Base-by-base conservation (phyloP, 2,888 invertebrate genomes). In the Scaptomyza cyrtandrae region DNA sequence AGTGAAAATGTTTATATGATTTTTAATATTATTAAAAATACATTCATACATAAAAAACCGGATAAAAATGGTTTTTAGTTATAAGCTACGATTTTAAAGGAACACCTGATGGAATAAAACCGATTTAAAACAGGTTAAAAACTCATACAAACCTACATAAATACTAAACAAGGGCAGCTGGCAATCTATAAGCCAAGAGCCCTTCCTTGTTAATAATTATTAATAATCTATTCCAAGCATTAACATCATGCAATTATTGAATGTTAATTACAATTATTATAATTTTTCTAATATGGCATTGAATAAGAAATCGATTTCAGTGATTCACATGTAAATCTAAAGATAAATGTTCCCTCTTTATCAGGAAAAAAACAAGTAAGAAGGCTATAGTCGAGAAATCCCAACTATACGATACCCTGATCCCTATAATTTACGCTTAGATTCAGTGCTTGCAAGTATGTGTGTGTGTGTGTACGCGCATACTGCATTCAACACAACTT, bases 321-420 rank as follows among this genome's bases (percentile, higher is more conserved):
- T 75, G 76, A 77, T 48, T 77, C 67, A 79, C 43, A 45, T 56
- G 33, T 31, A 50, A 58, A 50, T 49, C 19, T 19, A 31, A 24
- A 35, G 41, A 50, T 50, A 53, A 39, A 33, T 52, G 46, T 33
- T 35, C 24, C 19, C 53, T 13, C 31, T 57, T 46, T 52, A 72
- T 67, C 58, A 31, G 60, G 31, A 37, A 37, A 55, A 11, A 52
- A n/a, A n/a, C n/a, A n/a, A n/a, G n/a, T n/a, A n/a, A n/a, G n/a
- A n/a, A n/a, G n/a, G n/a, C n/a, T n/a, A n/a, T n/a, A n/a, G n/a
- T n/a, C n/a, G n/a, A n/a, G n/a, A n/a, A n/a, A n/a, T n/a, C n/a
- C n/a, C n/a, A n/a, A n/a, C n/a, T n/a, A n/a, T n/a, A n/a, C n/a
- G n/a, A n/a, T n/a, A n/a, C n/a, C n/a, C n/a, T n/a, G n/a, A n/a